These are phyloP conservation scores for Pseudorhiza aurosa DNA, from an alignment of 30 jellyfish, hydroid and myxozoan genomes.

Conservation along the genomic window DNA sequence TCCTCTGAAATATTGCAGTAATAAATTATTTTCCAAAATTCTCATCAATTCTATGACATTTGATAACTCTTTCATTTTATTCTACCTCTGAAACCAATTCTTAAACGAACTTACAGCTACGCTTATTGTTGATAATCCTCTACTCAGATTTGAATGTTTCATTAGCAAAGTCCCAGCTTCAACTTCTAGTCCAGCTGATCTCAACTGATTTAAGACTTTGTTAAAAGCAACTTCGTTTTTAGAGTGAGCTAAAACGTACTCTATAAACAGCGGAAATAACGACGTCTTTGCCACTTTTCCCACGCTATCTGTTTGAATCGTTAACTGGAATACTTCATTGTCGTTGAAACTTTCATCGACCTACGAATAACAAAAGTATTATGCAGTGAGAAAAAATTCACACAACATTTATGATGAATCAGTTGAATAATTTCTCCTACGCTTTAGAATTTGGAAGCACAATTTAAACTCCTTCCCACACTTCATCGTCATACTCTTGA, in stretches of 20 bases:
- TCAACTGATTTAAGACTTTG: slow-evolving; percentile 53
- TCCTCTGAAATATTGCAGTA: too few relatives aligned
- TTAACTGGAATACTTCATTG: slow-evolving; percentile 16
- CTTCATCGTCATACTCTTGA: too few relatives aligned
- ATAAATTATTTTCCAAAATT: too few relatives aligned
- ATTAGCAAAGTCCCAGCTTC: slow-evolving; percentile 71
- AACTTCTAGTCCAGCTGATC: slow-evolving; percentile 50
- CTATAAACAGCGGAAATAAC: slow-evolving; percentile 24
- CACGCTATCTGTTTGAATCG: slow-evolving; percentile 21
- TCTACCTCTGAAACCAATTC: slow-evolving; percentile 66
- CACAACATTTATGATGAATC: background rate
- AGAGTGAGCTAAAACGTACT: slow-evolving; percentile 12
- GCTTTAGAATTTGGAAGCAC: too few relatives aligned
- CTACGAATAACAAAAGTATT: slow-evolving; percentile 1
- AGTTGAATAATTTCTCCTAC: too few relatives aligned
- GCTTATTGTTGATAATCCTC: slow-evolving; percentile 23
- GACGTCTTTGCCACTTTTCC: slow-evolving; percentile 28
- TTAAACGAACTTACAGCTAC: slow-evolving; percentile 43
- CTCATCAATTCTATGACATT: too few relatives aligned
- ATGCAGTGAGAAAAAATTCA: background rate
- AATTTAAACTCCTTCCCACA: too few relatives aligned
- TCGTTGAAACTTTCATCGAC: slow-evolving; percentile 9
- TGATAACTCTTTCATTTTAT: too few relatives aligned
- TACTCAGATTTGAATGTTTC: slow-evolving; percentile 12
- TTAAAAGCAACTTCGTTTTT: slow-evolving; percentile 19